Evolutionary conservation across 2,888 invertebrate species (phyloP).

Genomic region (Calliopum simillimum): DNA sequence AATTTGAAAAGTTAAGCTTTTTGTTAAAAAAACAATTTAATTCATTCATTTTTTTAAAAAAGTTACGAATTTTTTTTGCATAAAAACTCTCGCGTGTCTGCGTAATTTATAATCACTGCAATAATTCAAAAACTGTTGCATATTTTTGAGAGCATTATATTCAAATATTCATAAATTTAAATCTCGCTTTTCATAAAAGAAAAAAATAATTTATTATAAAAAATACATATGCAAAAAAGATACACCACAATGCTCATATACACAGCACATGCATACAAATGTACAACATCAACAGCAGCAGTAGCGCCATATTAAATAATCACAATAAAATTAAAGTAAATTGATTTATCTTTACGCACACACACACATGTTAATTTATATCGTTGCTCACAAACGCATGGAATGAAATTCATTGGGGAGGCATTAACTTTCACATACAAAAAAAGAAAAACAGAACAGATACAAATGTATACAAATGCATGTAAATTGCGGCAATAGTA

Average conservation of each 20-base stretch:
- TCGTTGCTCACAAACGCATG: slow-evolving; percentile 27
- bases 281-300: no score
- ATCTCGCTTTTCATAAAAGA: neutral
- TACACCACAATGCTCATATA: neutral
- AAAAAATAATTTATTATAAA: neutral
- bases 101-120: no score
- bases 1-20: no score
- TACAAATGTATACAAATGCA: slow-evolving; percentile 35
- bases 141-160: neutral
- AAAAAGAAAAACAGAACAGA: slow-evolving; percentile 37
- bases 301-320: slow-evolving; percentile 1
- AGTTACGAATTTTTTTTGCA: no score
- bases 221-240: neutral
- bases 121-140: neutral
- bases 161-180: slow-evolving; percentile 11
- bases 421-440: slow-evolving; percentile 56
- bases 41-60: no score
- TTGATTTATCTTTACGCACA: slow-evolving; percentile 55
- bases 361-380: slow-evolving; percentile 22
- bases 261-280: neutral
- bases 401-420: slow-evolving; percentile 59
- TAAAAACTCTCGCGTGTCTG: no score
- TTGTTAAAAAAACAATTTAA: no score
- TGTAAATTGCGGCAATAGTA: slow-evolving; percentile 24
- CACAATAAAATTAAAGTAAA: slow-evolving; percentile 56